Conservation (phyloP, 2,113 vertebrate genomes). For the Dasypus novemcinctus region DNA sequence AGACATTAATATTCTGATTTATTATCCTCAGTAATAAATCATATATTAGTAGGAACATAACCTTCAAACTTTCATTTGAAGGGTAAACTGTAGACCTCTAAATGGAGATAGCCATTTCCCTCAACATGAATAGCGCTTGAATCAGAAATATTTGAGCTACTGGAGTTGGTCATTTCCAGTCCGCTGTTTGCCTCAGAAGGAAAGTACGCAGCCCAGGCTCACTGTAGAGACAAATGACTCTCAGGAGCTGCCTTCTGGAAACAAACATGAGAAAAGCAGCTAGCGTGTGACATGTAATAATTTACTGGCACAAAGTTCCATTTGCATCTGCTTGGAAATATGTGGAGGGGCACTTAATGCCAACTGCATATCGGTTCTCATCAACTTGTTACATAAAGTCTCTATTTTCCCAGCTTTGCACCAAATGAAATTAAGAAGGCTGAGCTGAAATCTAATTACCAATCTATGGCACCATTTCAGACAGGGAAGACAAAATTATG, state of each 20-base stretch:
- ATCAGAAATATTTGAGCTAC: not conserved
- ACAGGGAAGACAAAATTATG: constrained; percentile 18
- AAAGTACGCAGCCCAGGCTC: not conserved
- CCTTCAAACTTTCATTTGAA: not conserved
- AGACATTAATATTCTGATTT: not conserved
- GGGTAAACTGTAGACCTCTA: not conserved
- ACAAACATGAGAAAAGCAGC: not conserved
- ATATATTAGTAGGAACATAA: not conserved
- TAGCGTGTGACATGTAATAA: not conserved
- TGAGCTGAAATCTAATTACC: constrained; percentile 31
- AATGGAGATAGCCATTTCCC: not conserved
- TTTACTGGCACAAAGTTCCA: not conserved
- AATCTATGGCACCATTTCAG: not conserved
- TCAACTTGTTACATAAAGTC: not conserved
- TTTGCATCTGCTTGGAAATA: constrained; percentile 1
- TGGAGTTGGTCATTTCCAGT: not conserved
- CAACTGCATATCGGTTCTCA: not conserved
- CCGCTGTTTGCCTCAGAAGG: not conserved
- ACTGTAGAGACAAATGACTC: not conserved
- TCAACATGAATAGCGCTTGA: not conserved
- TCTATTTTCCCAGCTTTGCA: constrained; percentile 32
- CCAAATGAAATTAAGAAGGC: constrained; percentile 25
- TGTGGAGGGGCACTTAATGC: not conserved
- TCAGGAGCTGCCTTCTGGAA: constrained; percentile 15
- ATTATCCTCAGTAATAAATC: not conserved